These are phyloP conservation scores for Gymnoscopelus braueri DNA, from an alignment of 2,797 vertebrate species.

Conservation along the genomic window DNA sequence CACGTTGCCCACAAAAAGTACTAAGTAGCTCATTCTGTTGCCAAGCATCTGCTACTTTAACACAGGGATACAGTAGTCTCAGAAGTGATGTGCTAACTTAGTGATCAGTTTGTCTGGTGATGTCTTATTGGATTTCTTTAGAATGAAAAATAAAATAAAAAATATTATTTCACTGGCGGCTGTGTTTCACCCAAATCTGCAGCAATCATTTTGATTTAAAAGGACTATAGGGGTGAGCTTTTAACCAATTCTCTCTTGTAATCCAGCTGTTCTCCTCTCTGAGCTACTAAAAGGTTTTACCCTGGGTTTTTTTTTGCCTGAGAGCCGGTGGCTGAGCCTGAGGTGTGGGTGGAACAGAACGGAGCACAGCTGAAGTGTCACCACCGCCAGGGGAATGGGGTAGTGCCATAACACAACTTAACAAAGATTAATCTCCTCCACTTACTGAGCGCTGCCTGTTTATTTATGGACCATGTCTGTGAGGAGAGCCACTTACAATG, in stretches of 20 bases:
- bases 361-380: conserved; percentile 23
- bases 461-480: conserved; percentile 39
- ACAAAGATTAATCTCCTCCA: conserved; percentile 64
- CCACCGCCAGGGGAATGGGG: conserved; percentile 24
- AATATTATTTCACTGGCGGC: conserved; percentile 3
- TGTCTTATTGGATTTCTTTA: conserved; percentile 30
- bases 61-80: conserved; percentile 22
- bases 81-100: conserved; percentile 24
- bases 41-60: conserved; percentile 21
- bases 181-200: conserved; percentile 21
- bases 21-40: conserved; percentile 9
- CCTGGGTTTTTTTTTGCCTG: conserved; percentile 6
- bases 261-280: conserved; percentile 4
- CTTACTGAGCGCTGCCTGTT: conserved; percentile 37
- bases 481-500: conserved; percentile 15
- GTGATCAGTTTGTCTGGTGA: conserved; percentile 1
- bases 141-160: not conserved
- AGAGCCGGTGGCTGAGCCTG: conserved; percentile 24
- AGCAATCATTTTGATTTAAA: conserved; percentile 21
- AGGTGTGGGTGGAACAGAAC: conserved; percentile 31
- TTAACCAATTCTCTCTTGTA: not conserved
- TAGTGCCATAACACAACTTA: conserved; percentile 31
- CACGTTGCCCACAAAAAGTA: conserved; percentile 31
- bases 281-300: conserved; percentile 12
- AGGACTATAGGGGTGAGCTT: not conserved